Base-by-base conservation (phyloP, 2,888 invertebrate species). In the Drosophila fulvimacula region DNA sequence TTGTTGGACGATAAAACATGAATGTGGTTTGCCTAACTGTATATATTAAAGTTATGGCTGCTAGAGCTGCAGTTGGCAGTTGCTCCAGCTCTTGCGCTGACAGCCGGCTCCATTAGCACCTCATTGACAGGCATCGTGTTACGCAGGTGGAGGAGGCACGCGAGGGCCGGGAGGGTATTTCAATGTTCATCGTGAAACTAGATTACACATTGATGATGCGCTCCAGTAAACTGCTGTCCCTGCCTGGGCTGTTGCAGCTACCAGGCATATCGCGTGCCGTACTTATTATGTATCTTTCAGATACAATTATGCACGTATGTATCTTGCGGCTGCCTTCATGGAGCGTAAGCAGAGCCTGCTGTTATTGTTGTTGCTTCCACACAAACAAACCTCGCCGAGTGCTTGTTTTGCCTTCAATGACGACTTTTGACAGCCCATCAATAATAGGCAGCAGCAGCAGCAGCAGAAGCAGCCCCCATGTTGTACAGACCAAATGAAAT, bases 91-190 rank as follows among this genome's bases (percentile, higher is more conserved):
- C 38, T 51, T 64, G 49, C 21, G 69, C 57, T 60, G 82, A 69
- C 65, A 61, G 62, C 74, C 73, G 64, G 52, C 78, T 69, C 83
- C 83, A 88, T 85, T 85, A 85, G 88, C 85, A 85, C 85, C 85
- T 85, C 88, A 81, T 79, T 86, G 87, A 86, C 83, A 88, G 81
- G 59, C 69, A 76, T 88, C 72, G 60, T 67, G 81, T 88, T 86
- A 82, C 88, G 79, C 69, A 61, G 10, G 24, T n/a, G 49, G 15
- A 19, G n/a, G 41, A 42, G 42, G n/a, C 9, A 7, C n/a, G n/a
- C 52, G 52, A 21, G 17, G n/a, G 52, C n/a, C 5, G n/a, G 13
- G 38, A 3, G 52, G 46, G 42, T 19, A 44, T 34, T 59, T 36
- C 48, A 17, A 38, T 65, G 64, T 48, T 48, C 44, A 59, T 32